Evolutionary conservation across 2,113 vertebrate species (phyloP).

Genomic region (Siniperca knerii): DNA sequence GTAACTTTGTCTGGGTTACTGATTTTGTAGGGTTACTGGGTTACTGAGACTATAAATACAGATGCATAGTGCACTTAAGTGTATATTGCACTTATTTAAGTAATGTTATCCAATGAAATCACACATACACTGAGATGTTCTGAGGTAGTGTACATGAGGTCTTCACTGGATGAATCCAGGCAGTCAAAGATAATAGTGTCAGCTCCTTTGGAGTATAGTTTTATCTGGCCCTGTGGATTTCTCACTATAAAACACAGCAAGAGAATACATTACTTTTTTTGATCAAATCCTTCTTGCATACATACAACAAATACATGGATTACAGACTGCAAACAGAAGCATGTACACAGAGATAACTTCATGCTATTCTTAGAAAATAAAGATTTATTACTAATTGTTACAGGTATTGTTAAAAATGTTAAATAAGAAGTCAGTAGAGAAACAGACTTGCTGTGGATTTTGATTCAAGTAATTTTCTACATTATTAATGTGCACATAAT

Average conservation of each 20-base stretch:
- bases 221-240: slow-evolving; percentile 88
- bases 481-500: not conserved
- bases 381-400: not conserved
- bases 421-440: not conserved
- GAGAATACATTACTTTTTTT: not conserved
- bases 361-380: not conserved
- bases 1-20: not conserved
- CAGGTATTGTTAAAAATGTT: not conserved
- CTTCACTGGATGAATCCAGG: slow-evolving; percentile 83
- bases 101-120: not conserved
- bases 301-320: not conserved
- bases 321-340: not conserved
- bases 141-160: slow-evolving; percentile 85
- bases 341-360: not conserved
- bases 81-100: not conserved
- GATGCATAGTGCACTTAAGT: not conserved
- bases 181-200: slow-evolving; percentile 92
- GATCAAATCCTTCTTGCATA: not conserved
- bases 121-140: slow-evolving; percentile 91
- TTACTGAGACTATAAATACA: not conserved
- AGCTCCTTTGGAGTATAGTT: slow-evolving; percentile 93
- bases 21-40: not conserved
- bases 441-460: not conserved
- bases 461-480: not conserved
- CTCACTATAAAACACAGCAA: slow-evolving; percentile 82